Percentiles rank a stretch among this genome's conserved stretches.
These are phyloP conservation scores for Thymelicus acteon DNA, from an alignment of 2,888 invertebrate genomes.

Conservation along the genomic window DNA sequence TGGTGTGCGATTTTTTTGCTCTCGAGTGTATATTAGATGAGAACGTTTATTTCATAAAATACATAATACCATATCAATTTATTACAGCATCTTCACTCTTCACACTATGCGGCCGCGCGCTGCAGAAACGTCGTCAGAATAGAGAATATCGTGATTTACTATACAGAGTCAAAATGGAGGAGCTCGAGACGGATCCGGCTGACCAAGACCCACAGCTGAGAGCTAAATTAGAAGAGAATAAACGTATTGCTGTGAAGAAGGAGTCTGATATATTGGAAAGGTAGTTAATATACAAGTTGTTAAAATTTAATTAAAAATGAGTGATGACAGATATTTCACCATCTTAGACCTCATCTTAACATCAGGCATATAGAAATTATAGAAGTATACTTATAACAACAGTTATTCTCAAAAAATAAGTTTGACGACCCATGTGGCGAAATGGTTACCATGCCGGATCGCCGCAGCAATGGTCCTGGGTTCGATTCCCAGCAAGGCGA, in stretches of 20 bases:
- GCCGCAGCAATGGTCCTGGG: too few relatives aligned
- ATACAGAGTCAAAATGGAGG: slow-evolving; percentile 54
- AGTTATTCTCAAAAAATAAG: too few relatives aligned
- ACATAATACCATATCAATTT: not conserved
- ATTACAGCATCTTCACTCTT: slow-evolving; percentile 60
- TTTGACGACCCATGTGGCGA: too few relatives aligned
- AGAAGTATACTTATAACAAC: too few relatives aligned
- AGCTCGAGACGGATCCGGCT: slow-evolving; percentile 81
- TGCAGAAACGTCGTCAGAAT: slow-evolving; percentile 63
- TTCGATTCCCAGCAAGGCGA: too few relatives aligned
- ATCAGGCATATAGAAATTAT: too few relatives aligned
- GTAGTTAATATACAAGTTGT: slow-evolving; percentile 43
- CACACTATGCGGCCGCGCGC: slow-evolving; percentile 62
- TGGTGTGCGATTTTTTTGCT: too few relatives aligned
- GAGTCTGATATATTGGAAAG: slow-evolving; percentile 59
- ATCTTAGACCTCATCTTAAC: too few relatives aligned
- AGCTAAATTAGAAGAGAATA: slow-evolving; percentile 81
- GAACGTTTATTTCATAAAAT: too few relatives aligned
- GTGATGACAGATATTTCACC: too few relatives aligned
- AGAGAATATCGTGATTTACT: slow-evolving; percentile 71
- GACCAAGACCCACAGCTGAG: slow-evolving; percentile 77
- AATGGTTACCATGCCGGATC: too few relatives aligned
- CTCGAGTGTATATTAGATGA: too few relatives aligned
- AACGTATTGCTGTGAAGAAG: slow-evolving; percentile 51
- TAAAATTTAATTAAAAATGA: not conserved